Conservation (phyloP, 2,797 vertebrate genomes). For the Catharus ustulatus region DNA sequence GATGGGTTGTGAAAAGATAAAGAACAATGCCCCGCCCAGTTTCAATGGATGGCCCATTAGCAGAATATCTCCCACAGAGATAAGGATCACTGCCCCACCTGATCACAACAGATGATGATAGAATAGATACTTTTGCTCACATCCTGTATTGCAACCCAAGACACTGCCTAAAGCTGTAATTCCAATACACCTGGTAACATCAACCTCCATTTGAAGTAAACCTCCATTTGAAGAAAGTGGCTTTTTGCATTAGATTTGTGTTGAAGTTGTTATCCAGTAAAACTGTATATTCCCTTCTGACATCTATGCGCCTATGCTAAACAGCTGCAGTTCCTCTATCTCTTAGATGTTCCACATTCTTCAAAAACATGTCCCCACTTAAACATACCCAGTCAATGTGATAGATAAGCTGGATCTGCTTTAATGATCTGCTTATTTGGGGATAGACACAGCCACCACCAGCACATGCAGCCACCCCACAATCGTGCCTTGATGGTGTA, state of each 20-base stretch:
- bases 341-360: neutral
- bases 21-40: no score
- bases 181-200: neutral
- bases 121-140: no score
- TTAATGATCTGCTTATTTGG: neutral
- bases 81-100: no score
- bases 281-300: neutral
- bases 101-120: no score
- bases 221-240: slow-evolving; percentile 17
- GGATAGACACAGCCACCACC: neutral
- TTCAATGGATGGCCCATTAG: no score
- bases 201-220: slow-evolving; percentile 32
- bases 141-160: no score
- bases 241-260: slow-evolving; percentile 47
- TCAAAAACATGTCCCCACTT: neutral
- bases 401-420: neutral
- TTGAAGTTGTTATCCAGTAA: neutral
- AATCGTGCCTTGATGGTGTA: neutral
- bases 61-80: no score
- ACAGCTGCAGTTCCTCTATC: neutral
- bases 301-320: neutral
- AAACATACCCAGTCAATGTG: neutral
- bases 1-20: no score
- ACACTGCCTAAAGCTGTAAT: slow-evolving; percentile 8
- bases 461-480: neutral